Base-by-base conservation (phyloP, 2,797 vertebrate species). In the Cryptoprocta ferox region DNA sequence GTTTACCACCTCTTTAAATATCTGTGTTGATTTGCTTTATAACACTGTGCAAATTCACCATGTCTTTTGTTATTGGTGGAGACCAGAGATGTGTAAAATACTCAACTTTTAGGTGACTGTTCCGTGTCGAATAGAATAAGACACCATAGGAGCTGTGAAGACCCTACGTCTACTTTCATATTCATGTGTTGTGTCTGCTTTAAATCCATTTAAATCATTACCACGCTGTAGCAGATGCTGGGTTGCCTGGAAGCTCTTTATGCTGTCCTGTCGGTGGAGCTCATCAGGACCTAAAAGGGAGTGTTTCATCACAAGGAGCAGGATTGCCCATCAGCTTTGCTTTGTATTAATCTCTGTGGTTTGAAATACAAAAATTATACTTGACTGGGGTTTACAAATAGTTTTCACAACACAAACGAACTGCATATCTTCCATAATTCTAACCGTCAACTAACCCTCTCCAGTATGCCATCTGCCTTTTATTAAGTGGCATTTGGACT, bases 11-110 rank as follows among this genome's bases (percentile, higher is more conserved):
- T 30, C 84, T 97, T 92, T 96, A 96, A 94, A 97, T 96, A 92
- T 95, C 80, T 94, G 11, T 87, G 85, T 70, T 86, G 83, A 91
- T 96, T 96, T 93, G 35, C 96, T 97, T 97, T 97, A 93, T 45
- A 97, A 96, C 70, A 56, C 65, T 35, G 30, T 90, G 83, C 48
- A 95, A 76, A 97, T 70, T 86, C 28, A 48, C 68, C 30, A 35
- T 81, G 84, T 68, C 86, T 59, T 53, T 81, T 96, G 18, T 97
- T 81, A 97, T 96, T 94, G 89, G 32, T 56, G 26, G 75, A 97
- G 48, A 66, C 63, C n/a, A 83, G 79, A 66, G 83, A 85, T 95
- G 63, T 50, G 28, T 19, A 50, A 26, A 83, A 7, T 59, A 71
- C 13, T 95, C 82, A 91, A 59, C 73, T 93, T 39, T 50, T 79